Evolutionary conservation across 1,140 invertebrate species (phyloP).

Genomic region (Heliconius eleuchia): DNA sequence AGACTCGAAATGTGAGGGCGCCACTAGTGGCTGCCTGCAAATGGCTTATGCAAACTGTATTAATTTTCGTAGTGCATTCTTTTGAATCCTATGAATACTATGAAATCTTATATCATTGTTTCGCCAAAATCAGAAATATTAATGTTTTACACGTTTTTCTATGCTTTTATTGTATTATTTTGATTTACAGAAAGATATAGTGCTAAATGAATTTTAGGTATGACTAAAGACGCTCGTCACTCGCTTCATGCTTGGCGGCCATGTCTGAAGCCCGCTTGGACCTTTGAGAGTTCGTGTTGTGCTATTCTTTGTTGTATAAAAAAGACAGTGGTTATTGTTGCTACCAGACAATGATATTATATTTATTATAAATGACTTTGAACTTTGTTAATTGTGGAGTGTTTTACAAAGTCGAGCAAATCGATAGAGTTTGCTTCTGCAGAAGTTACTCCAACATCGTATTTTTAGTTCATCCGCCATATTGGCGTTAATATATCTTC

Average conservation of each 20-base stretch:
- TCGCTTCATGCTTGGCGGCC: conserved; percentile 74
- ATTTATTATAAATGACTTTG: conserved; percentile 63
- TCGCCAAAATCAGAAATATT: conserved; percentile 63
- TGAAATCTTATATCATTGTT: conserved; percentile 64
- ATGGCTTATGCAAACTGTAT: conserved; percentile 45
- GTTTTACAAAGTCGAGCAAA: conserved; percentile 66
- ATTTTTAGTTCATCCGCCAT: conserved; percentile 81
- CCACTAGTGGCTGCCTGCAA: conserved; percentile 28
- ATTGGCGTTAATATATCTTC: conserved; percentile 80
- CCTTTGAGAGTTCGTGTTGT: conserved; percentile 74
- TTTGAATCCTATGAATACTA: conserved; percentile 68
- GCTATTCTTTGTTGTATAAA: conserved; percentile 76
- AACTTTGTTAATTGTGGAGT: conserved; percentile 72
- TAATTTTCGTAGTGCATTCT: conserved; percentile 47
- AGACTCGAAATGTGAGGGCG: conserved; percentile 28
- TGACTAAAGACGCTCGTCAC: conserved; percentile 71
- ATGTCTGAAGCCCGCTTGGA: conserved; percentile 77
- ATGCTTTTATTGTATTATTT: conserved; percentile 71
- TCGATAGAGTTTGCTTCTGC: conserved; percentile 72
- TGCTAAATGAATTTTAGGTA: conserved; percentile 65
- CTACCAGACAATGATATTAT: conserved; percentile 68
- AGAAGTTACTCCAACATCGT: conserved; percentile 76
- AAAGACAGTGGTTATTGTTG: conserved; percentile 72
- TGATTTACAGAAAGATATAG: conserved; percentile 66
- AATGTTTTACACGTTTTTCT: conserved; percentile 59